Percentiles rank a stretch among this genome's conserved stretches.
Evolutionary conservation across 1,140 invertebrate species (phyloP).

Genomic region (Subanguina moxae): DNA sequence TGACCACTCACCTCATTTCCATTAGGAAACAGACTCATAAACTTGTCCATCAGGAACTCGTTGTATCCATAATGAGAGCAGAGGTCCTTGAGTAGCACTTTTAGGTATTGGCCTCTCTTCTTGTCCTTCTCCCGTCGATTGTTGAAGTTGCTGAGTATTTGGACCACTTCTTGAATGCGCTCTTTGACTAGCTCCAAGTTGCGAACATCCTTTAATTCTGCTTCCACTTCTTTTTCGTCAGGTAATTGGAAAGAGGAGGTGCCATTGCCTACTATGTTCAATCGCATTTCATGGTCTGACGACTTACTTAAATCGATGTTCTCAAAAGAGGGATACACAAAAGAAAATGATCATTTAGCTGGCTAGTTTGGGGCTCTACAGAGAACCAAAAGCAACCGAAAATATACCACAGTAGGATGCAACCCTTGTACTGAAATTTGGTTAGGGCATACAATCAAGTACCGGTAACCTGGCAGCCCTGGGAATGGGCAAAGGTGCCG

Average conservation of each 20-base stretch:
- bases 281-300: background rate
- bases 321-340: no score
- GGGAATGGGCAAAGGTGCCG: no score
- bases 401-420: no score
- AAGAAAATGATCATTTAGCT: no score
- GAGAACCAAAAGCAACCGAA: no score
- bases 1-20: slow-evolving; percentile 43
- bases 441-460: no score
- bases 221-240: slow-evolving; percentile 5
- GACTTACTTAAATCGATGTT: background rate
- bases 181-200: slow-evolving; percentile 30
- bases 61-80: slow-evolving; percentile 83
- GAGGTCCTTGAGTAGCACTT: slow-evolving; percentile 72
- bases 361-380: no score
- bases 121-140: slow-evolving; percentile 71
- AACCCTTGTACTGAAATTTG: no score
- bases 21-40: slow-evolving; percentile 84
- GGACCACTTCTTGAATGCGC: slow-evolving; percentile 75
- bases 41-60: slow-evolving; percentile 84
- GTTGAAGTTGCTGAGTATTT: slow-evolving; percentile 83
- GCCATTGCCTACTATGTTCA: slow-evolving; percentile 1
- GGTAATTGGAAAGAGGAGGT: background rate
- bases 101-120: slow-evolving; percentile 74
- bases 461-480: no score
- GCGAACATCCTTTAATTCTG: background rate